phyloP scores from a whole-genome alignment of 2,113 vertebrate genomes.

The Mustela lutreola region DNA sequence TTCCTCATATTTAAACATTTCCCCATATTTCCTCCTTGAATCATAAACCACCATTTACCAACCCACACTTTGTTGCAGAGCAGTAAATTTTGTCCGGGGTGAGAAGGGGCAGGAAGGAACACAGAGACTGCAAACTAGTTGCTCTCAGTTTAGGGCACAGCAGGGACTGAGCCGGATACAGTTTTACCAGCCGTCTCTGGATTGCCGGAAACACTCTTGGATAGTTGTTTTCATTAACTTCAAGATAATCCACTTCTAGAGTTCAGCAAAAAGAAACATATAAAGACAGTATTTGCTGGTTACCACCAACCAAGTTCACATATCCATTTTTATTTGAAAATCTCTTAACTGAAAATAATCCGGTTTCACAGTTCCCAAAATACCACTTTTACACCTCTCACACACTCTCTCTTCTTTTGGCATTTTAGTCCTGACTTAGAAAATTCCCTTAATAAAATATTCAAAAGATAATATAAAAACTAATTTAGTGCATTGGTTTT shows the following conservation, averaged over 20 bases:
- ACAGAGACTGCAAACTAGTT: background rate
- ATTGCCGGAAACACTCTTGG: background rate
- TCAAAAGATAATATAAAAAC: background rate
- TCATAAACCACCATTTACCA: constrained; percentile 18
- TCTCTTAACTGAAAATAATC: constrained; percentile 40
- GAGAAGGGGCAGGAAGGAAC: background rate
- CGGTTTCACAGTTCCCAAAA: background rate
- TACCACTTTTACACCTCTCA: background rate
- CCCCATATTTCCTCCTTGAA: background rate
- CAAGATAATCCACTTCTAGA: background rate
- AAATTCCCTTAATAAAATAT: constrained; percentile 42
- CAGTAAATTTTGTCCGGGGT: background rate
- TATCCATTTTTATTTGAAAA: constrained; percentile 1
- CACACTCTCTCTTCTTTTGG: background rate
- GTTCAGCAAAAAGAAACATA: background rate
- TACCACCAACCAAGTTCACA: background rate
- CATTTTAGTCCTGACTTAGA: background rate
- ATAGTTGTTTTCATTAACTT: background rate
- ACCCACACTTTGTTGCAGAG: background rate
- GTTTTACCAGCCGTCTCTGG: background rate
- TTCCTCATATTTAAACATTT: background rate
- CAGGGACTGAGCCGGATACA: background rate
- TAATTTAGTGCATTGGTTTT: background rate
- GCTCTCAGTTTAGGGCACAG: background rate
- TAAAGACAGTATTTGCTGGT: background rate